phyloP scores from a whole-genome alignment of 37 sponge, comb jelly and placozoan genomes.

The Agelas oroides region DNA sequence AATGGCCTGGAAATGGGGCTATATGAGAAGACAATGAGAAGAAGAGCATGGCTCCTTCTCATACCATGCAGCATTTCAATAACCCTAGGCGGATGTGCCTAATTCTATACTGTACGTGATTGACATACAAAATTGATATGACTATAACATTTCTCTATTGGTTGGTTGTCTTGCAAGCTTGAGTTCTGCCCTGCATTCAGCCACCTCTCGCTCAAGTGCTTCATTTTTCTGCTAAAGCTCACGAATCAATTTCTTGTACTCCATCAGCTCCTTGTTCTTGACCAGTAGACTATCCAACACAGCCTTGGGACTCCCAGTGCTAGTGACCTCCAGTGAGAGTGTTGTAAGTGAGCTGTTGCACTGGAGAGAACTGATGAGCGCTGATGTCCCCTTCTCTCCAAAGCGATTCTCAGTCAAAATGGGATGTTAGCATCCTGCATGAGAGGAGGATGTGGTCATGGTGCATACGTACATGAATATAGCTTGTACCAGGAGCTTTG shows the following conservation, averaged over 20 bases:
- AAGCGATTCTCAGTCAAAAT: constrained; percentile 29
- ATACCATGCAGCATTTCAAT: too few species aligned
- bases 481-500: too few species aligned
- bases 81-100: too few species aligned
- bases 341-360: constrained; percentile 28
- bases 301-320: background rate
- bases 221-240: constrained; percentile 1
- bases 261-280: constrained; percentile 16
- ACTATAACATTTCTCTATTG: too few species aligned
- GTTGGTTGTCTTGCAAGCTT: background rate
- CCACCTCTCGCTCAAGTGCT: background rate
- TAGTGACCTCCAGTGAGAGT: background rate
- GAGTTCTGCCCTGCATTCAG: background rate
- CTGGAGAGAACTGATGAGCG: constrained; percentile 16
- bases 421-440: constrained; percentile 16
- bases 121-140: too few species aligned
- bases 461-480: too few species aligned
- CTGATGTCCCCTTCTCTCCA: constrained; percentile 6
- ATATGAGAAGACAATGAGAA: too few species aligned
- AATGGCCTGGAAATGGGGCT: too few species aligned
- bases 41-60: too few species aligned
- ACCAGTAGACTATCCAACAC: background rate
- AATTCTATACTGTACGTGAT: too few species aligned
- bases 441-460: background rate
- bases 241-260: background rate